These are phyloP conservation scores for Calosoma granatense DNA, from an alignment of 1,140 invertebrate species.

Conservation along the genomic window DNA sequence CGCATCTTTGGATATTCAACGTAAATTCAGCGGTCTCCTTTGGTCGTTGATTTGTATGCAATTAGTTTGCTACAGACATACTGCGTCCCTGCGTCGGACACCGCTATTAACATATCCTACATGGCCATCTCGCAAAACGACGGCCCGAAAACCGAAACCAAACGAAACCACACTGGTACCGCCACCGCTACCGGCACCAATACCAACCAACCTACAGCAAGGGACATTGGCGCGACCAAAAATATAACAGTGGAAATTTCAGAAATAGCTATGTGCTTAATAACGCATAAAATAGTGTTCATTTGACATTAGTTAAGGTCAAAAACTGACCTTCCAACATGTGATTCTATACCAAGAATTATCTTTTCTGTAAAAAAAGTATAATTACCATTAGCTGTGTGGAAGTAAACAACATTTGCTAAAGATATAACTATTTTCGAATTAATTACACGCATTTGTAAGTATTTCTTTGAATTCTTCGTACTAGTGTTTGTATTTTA, in stretches of 20 bases:
- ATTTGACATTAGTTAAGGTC: too few species aligned
- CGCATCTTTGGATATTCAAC: constrained; percentile 29
- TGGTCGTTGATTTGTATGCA: constrained; percentile 31
- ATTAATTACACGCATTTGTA: too few species aligned
- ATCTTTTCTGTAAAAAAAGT: too few species aligned
- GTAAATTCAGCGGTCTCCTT: constrained; percentile 31
- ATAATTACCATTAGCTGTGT: too few species aligned
- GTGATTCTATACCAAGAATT: too few species aligned
- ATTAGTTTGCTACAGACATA: constrained; percentile 27
- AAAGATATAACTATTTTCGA: too few species aligned
- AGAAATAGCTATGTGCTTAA: not conserved
- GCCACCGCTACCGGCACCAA: too few species aligned
- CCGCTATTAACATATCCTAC: constrained; percentile 21
- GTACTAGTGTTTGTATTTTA: too few species aligned
- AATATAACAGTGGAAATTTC: not conserved
- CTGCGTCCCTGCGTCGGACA: constrained; percentile 9
- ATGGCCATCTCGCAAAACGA: constrained; percentile 16
- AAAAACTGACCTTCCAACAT: too few species aligned
- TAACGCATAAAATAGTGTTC: not conserved
- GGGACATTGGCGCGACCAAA: not conserved
- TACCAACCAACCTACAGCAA: not conserved
- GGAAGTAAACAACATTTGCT: too few species aligned
- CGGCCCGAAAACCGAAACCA: not conserved
- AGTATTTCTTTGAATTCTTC: too few species aligned
- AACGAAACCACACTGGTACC: not conserved